Evolutionary conservation across 2,113 vertebrate genomes (phyloP).

Genomic region (Mohoua ochrocephala): DNA sequence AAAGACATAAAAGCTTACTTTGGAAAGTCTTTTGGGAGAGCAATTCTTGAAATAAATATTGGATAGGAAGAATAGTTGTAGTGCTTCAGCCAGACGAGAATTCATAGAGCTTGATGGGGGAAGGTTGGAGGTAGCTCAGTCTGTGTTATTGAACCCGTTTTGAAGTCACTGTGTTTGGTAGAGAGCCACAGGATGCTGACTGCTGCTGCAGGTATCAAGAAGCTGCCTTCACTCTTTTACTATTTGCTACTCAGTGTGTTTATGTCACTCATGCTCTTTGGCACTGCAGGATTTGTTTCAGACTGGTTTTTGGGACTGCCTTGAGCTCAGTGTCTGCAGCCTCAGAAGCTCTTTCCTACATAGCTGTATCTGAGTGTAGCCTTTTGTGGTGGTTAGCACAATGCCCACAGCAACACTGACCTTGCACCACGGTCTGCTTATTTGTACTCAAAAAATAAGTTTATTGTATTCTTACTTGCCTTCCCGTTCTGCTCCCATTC

Average conservation of each 20-base stretch:
- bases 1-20: background rate
- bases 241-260: background rate
- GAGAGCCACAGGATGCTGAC: background rate
- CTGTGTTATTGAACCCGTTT: background rate
- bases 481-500: background rate
- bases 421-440: background rate
- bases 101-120: background rate
- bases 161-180: background rate
- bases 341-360: background rate
- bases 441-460: background rate
- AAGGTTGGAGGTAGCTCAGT: background rate
- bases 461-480: background rate
- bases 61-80: background rate
- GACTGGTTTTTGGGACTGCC: background rate
- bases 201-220: background rate
- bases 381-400: background rate
- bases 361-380: accelerated
- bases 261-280: background rate
- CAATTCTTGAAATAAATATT: background rate
- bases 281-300: background rate
- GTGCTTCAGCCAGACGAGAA: background rate
- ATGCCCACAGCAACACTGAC: background rate
- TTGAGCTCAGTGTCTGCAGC: background rate
- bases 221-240: background rate
- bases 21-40: background rate